Evolutionary conservation across 35 echinoderm and acorn worm genomes (phyloP), one percentile per base, ranked within the genome.

Genomic region (Apostichopus californicus): DNA sequence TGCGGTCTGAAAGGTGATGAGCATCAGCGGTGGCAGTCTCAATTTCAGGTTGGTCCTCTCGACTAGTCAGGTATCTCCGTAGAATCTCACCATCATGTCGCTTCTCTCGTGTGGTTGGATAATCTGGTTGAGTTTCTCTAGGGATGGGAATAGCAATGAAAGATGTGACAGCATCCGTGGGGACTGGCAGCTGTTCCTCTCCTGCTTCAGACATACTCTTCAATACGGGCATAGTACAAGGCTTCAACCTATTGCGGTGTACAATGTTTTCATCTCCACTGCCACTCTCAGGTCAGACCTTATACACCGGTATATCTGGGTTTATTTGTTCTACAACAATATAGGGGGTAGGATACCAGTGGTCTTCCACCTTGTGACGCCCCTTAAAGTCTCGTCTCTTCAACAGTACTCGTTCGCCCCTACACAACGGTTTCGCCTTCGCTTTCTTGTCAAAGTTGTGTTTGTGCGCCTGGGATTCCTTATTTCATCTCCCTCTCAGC

Each of bases 361-460:
- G 12, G 59, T 92, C 91, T 20, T 81, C 79, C 5, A 92, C 46
- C 64, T 86, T 84, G 57, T 92, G 91, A 21, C 63, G 58, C n/a
- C 81, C 81, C 25, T 56, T 54, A 84, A 88, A 68, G 61, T 83
- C 2, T 9, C 21, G 13, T 17, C 25, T 84, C 54, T 86, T 7
- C 13, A 71, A 8, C 9, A 63, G 57, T 8, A 92, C 81, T 55
- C 90, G 3, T 6, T 66, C 78, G 61, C 90, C 90, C 7, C 22
- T 14, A n/a, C 8, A 21, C 56, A 92, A 22, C 9, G 82, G 57
- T 5, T 55, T 70, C 21, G 66, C 46, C 60, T 15, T 93, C 6
- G 65, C 34, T 46, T 86, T 93, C 73, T 21, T 26, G 83, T 93
- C 92, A 60, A 24, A 93, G 6, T 57, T 52, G 2, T 22, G 28